Conservation (phyloP, 2,888 invertebrate genomes). For the Muscina levida region DNA sequence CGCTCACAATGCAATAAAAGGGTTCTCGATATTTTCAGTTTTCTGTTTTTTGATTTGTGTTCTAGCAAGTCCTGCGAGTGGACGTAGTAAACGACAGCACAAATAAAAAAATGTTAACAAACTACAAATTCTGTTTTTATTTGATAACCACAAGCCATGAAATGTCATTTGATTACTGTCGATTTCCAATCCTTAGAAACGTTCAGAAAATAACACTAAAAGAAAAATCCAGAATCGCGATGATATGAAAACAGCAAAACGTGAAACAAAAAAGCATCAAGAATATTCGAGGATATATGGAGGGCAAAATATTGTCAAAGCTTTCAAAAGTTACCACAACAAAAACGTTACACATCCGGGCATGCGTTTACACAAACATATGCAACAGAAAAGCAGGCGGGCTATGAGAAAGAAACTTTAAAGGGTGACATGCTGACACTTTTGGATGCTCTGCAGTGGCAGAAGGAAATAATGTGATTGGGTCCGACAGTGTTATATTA, state of each 20-base stretch:
- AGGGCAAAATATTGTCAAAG: conserved; percentile 73
- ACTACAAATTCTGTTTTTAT: conserved; percentile 23
- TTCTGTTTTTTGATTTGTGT: not conserved
- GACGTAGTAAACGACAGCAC: not conserved
- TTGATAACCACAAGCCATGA: conserved; percentile 18
- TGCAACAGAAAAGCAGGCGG: too few relatives aligned
- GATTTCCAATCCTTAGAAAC: conserved; percentile 1
- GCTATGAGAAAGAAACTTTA: too few relatives aligned
- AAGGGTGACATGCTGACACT: too few relatives aligned
- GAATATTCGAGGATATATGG: not conserved
- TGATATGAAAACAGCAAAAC: not conserved
- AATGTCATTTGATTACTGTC: conserved; percentile 34
- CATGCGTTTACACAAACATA: too few relatives aligned
- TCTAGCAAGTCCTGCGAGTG: not conserved
- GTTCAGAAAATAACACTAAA: not conserved
- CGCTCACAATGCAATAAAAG: not conserved
- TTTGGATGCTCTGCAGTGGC: too few relatives aligned
- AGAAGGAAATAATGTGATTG: not conserved
- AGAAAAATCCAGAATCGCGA: not conserved
- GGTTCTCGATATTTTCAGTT: too few relatives aligned
- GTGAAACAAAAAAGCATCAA: not conserved
- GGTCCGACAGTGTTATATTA: too few relatives aligned
- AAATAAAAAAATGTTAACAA: not conserved
- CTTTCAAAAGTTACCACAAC: conserved; percentile 75
- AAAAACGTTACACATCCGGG: conserved; percentile 67